phyloP scores from a whole-genome alignment of 1,140 invertebrate genomes.

The Brachionus sp. region DNA sequence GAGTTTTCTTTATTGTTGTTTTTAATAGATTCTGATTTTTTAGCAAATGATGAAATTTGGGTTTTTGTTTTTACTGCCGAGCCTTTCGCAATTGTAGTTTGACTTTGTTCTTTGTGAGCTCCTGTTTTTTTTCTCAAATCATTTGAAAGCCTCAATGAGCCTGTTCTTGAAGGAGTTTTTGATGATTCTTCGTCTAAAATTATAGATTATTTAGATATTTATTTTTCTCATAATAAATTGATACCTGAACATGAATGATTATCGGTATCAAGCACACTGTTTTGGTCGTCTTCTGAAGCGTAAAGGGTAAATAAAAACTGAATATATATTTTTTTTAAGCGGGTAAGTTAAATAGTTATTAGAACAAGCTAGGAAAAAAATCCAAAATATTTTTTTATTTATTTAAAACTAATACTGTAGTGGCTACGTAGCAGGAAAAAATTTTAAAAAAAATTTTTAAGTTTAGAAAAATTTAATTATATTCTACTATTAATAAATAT shows the following conservation, averaged over 20 bases:
- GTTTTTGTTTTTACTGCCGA: not conserved
- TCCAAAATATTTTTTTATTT: not conserved
- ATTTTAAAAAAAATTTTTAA: not conserved
- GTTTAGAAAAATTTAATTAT: not conserved
- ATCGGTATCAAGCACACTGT: conserved; percentile 23
- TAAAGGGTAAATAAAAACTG: not conserved
- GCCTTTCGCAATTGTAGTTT: not conserved
- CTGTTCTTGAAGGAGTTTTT: conserved; percentile 1
- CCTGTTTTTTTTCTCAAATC: not conserved
- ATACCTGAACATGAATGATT: conserved; percentile 37
- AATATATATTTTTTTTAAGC: not conserved
- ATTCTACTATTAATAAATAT: too few species aligned
- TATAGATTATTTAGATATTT: not conserved
- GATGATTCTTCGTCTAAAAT: conserved; percentile 20
- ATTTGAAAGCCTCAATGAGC: not conserved
- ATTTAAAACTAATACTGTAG: not conserved
- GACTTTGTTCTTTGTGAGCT: not conserved
- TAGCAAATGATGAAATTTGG: not conserved
- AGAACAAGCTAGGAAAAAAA: not conserved
- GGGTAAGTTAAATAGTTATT: not conserved
- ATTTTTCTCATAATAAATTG: not conserved
- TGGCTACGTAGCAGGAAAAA: not conserved
- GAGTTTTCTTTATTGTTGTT: conserved; percentile 36
- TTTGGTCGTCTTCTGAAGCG: conserved; percentile 2
- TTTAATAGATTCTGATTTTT: not conserved